A percentile compares a stretch with the other conserved stretches of the same genome.
Conservation (phyloP, 2,797 vertebrate species). For the Notoglanidium macrostoma region DNA sequence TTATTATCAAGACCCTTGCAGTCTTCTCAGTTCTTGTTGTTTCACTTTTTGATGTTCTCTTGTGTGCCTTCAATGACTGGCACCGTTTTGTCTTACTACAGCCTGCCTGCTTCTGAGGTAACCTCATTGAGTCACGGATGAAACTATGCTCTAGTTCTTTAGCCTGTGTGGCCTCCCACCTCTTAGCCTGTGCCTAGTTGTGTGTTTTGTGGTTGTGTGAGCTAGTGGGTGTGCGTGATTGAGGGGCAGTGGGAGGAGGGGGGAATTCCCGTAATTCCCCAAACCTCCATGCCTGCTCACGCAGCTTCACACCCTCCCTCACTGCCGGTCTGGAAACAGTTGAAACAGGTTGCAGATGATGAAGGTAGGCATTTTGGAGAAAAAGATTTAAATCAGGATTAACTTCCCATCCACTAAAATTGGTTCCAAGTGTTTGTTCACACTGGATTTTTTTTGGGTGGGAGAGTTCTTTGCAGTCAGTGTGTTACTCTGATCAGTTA, state of each 20-base stretch:
- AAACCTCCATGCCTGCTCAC: conserved; percentile 49
- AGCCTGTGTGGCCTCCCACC: not conserved
- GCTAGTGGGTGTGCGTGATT: conserved; percentile 32
- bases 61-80: not conserved
- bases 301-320: conserved; percentile 30
- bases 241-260: conserved; percentile 39
- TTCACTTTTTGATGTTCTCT: not conserved
- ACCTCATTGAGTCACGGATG: conserved; percentile 1
- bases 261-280: conserved; percentile 58
- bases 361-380: not conserved
- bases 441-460: not conserved
- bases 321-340: conserved; percentile 15
- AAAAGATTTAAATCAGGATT: conserved; percentile 13
- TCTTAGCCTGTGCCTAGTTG: not conserved
- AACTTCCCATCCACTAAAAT: not conserved
- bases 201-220: conserved; percentile 27
- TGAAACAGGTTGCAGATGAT: conserved; percentile 7
- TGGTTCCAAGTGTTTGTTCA: not conserved
- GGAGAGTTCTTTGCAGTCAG: not conserved
- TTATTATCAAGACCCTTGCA: not conserved
- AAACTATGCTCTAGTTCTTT: conserved; percentile 31
- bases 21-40: not conserved
- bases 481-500: not conserved
- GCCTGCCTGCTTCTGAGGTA: not conserved
- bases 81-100: not conserved